These are phyloP conservation scores for Ephestia elutella DNA, from an alignment of 1,140 invertebrate genomes.

Conservation along the genomic window DNA sequence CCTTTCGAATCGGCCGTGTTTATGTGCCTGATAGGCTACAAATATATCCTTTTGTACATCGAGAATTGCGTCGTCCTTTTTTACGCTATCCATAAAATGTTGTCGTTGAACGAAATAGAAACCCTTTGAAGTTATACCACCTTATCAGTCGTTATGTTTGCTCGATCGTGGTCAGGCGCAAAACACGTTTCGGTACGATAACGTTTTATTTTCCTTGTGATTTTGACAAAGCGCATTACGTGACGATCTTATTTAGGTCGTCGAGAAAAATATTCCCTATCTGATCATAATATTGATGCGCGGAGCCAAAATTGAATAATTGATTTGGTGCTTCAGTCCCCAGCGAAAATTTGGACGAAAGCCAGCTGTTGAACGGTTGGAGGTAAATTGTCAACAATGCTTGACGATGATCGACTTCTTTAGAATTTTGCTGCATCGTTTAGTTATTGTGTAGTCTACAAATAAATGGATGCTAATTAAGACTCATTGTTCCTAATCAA, in stretches of 20 bases:
- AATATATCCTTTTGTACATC: constrained; percentile 1
- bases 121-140: constrained; percentile 5
- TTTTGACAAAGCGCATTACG: constrained; percentile 11
- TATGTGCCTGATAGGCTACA: not conserved
- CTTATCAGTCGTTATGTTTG: constrained; percentile 10
- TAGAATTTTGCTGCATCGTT: not conserved
- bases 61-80: not conserved
- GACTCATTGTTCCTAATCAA: not conserved
- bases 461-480: not conserved
- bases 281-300: not conserved
- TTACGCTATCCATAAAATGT: constrained; percentile 5
- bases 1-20: not conserved
- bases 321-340: not conserved
- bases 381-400: not conserved
- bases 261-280: not conserved
- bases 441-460: not conserved
- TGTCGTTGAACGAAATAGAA: not conserved
- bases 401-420: not conserved
- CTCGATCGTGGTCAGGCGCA: not conserved
- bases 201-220: constrained; percentile 20
- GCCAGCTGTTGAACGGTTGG: not conserved
- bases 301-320: not conserved
- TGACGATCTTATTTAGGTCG: not conserved
- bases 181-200: constrained; percentile 11
- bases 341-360: not conserved